phyloP scores from a whole-genome alignment of 2,797 vertebrate genomes.

The Eremophila alpestris region DNA sequence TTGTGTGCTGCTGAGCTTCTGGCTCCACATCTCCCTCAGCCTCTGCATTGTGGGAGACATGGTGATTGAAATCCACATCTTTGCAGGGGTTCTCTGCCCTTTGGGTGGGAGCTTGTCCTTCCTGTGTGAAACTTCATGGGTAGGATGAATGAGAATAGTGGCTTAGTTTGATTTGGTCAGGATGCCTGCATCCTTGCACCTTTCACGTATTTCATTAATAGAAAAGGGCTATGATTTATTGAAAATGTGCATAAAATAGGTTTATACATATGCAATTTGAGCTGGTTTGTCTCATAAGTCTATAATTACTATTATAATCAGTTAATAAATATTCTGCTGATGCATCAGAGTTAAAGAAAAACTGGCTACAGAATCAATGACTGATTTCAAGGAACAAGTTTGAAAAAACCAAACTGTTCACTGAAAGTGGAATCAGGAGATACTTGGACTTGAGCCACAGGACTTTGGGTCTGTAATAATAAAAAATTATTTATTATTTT shows the following conservation, averaged over 20 bases:
- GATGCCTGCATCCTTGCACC: neutral
- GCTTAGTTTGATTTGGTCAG: neutral
- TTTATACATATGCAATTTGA: neutral
- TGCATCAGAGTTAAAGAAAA: neutral
- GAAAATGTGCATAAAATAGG: neutral
- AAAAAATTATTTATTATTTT: neutral
- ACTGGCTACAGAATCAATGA: neutral
- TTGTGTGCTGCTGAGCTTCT: neutral
- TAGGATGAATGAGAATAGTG: neutral
- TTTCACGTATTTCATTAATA: neutral
- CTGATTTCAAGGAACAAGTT: neutral
- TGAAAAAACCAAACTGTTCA: neutral
- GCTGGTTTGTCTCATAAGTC: neutral
- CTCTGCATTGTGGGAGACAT: neutral
- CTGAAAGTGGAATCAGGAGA: neutral
- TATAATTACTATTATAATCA: neutral
- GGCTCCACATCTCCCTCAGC: neutral
- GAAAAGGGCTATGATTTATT: neutral
- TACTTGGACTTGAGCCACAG: neutral
- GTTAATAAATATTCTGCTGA: neutral
- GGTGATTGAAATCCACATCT: neutral
- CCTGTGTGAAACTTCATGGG: neutral
- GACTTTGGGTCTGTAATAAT: neutral
- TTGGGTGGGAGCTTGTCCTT: neutral
- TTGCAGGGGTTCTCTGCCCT: fast-evolving